A percentile compares a stretch with the other conserved stretches of the same genome.
Evolutionary conservation across 2,888 invertebrate genomes (phyloP).

Genomic region (Drosophila mercatorum): DNA sequence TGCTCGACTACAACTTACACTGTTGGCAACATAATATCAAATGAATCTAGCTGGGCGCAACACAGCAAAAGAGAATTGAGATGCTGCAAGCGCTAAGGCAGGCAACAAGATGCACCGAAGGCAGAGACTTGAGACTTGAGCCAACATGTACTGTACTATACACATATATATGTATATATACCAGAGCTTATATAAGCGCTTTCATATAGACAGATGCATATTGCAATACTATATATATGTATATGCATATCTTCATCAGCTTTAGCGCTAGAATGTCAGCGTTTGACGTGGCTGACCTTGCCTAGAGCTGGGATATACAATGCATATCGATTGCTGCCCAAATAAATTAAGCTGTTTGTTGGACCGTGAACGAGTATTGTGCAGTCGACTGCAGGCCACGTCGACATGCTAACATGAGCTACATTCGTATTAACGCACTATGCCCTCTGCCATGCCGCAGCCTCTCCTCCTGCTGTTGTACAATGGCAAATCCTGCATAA

Average conservation of each 20-base stretch:
- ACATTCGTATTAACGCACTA: too few relatives aligned
- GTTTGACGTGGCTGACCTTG: background rate
- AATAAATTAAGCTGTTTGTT: background rate
- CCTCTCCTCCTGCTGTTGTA: background rate
- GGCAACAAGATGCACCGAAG: too few relatives aligned
- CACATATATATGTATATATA: background rate
- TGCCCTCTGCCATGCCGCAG: too few relatives aligned
- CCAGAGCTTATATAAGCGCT: too few relatives aligned
- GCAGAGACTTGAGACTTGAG: too few relatives aligned
- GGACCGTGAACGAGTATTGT: background rate
- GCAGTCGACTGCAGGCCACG: background rate
- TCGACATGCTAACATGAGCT: too few relatives aligned
- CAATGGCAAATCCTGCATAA: background rate
- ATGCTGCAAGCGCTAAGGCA: too few relatives aligned
- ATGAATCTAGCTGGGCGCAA: too few relatives aligned
- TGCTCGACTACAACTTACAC: background rate
- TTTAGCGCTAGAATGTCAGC: background rate
- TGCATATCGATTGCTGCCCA: background rate
- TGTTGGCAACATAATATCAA: background rate
- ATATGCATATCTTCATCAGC: background rate
- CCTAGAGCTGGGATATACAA: background rate
- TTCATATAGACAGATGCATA: too few relatives aligned
- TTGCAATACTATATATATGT: background rate
- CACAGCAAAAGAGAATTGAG: too few relatives aligned
- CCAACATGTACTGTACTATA: too few relatives aligned